Base-by-base conservation (phyloP, 2,888 invertebrate species). In the Drosophila dives region DNA sequence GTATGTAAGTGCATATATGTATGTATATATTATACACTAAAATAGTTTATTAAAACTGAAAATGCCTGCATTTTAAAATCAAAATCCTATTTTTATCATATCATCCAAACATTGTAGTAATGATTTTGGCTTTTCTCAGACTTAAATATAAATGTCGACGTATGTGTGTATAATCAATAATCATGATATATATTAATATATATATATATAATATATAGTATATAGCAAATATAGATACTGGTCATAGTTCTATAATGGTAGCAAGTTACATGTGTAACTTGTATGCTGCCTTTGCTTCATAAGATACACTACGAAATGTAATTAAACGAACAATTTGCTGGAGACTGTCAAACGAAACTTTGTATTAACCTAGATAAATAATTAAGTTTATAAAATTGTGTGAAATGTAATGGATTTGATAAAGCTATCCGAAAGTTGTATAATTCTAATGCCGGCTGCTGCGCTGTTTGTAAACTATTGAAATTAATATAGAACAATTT, bases 21-120 rank as follows among this genome's bases (percentile, higher is more conserved):
- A 34, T 72, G 48, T 74, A 45, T 58, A 42, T 74, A 26, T 40
- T 61, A 55, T 69, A 61, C 60, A 55, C 54, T 70, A 62, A 54
- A 64, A 17, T 71, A 60, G 20, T 64, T 54, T 11, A 59, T 32
- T 68, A 59, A 69, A 75, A 75, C 71, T 61, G 62, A 76, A 76
- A 75, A 75, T 64, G 61, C 70, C 61, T 64, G 64, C 64, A 75
- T 58, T 75, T 70, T 17, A 70, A 62, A 74, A 53, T 68, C 53
- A 49, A 20, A 42, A 40, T 38, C 42, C 50, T 33, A 48, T 49
- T 29, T 6, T n/a, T n/a, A 55, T 65, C 48, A 34, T 58, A 75
- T 50, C 42, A 34, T 54, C 49, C 60, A 61, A 73, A 73, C 56
- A 58, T 61, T 70, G 17, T 49, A 23, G 33, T 71, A 45, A 67